Base-by-base conservation (phyloP, 1,140 invertebrate species). In the Spodoptera frugiperda region DNA sequence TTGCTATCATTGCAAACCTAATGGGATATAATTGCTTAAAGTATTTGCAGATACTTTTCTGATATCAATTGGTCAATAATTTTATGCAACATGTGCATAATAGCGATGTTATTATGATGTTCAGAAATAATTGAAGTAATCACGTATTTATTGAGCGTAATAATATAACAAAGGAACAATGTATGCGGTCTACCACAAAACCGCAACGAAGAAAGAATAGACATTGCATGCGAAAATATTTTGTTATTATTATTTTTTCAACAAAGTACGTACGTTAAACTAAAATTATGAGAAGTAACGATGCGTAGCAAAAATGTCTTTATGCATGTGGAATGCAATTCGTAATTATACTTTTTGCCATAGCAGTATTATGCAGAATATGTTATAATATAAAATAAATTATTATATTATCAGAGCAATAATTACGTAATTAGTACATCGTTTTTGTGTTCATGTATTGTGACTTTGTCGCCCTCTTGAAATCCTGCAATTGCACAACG, bases 41-140 rank as follows among this genome's bases (percentile, higher is more conserved):
- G 3, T 25, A 25, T 25, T 25, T 2, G 25, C 25, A 25, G 25
- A 39, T 39, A 39, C 33, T 1, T 39, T 39, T 39, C 25, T 25
- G 25, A 25, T 25, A 1, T 39, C 33, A 39, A 39, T 39, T 39
- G 5, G 33, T 10, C 6, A 39, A 39, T 39, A 39, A 39, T 39
- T 39, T 39, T 39, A 39, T 39, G 8, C 57, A 61, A 44, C 57
- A 61, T 61, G 33, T 59, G 12, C 21, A 57, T 14, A 12, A 25
- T n/a, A 59, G 9, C 33, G 33, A 33, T 39, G 33, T 59, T 30
- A 59, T 33, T 30, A 39, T 59, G 25, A 33, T 15, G 30, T 15
- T 59, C 15, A n/a, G 17, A 14, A 65, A 49, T 65, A 65, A 48
- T 48, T 65, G 2, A 65, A 8, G 44, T 65, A 48, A 65, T 65